Evolutionary conservation across 2,113 vertebrate genomes (phyloP).

Genomic region (Catagonus wagneri): DNA sequence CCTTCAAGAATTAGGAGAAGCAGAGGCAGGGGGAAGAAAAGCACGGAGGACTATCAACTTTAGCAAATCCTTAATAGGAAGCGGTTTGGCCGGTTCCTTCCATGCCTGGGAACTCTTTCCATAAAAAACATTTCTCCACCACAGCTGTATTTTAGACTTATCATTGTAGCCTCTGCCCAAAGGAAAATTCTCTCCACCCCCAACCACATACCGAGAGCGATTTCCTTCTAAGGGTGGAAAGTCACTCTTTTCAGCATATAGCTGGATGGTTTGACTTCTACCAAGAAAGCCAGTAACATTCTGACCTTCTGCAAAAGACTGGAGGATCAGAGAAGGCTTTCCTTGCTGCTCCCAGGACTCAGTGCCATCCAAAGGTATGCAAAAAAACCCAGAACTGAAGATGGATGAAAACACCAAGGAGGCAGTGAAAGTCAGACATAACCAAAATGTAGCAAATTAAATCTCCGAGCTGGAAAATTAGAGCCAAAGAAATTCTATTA

Average conservation of each 20-base stretch:
- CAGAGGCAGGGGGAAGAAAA: not conserved
- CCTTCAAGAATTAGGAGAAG: conserved; percentile 41
- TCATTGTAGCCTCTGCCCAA: not conserved
- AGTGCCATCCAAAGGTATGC: not conserved
- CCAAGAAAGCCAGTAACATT: not conserved
- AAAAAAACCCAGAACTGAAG: not conserved
- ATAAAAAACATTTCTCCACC: not conserved
- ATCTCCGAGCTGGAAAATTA: conserved; percentile 38
- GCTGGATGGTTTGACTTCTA: not conserved
- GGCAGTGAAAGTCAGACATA: conserved; percentile 12
- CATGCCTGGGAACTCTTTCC: not conserved
- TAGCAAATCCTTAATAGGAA: not conserved
- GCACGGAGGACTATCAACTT: not conserved
- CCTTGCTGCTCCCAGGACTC: not conserved
- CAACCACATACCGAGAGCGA: not conserved
- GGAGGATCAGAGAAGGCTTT: not conserved
- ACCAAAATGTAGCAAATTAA: not conserved
- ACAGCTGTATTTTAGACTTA: conserved; percentile 10
- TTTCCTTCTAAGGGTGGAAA: conserved; percentile 49
- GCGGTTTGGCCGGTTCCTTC: not conserved
- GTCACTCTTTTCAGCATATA: not conserved
- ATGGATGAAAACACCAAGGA: not conserved
- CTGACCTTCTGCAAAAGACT: not conserved
- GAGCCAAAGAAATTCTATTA: conserved; percentile 43
- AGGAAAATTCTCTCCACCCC: not conserved